A percentile compares a stretch with the other conserved stretches of the same genome.
Evolutionary conservation across 2,797 vertebrate species (phyloP).

Genomic region (Astyanax mexicanus): DNA sequence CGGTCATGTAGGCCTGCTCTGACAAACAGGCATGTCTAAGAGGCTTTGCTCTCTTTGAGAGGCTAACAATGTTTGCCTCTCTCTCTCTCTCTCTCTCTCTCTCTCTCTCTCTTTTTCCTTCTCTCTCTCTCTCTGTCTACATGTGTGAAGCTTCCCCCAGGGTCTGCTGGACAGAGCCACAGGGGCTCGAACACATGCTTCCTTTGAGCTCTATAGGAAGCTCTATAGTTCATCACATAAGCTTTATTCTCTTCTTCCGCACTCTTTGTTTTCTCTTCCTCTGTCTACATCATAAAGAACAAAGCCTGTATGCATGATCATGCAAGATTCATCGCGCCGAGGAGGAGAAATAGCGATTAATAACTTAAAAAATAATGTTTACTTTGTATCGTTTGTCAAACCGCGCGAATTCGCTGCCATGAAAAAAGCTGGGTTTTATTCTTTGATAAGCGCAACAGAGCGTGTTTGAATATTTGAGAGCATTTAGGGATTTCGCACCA

Average conservation of each 20-base stretch:
- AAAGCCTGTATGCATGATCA: not conserved
- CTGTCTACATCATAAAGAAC: not conserved
- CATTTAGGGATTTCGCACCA: not conserved
- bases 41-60: constrained; percentile 20
- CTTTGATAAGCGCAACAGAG: not conserved
- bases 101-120: not conserved
- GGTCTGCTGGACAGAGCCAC: constrained; percentile 4
- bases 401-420: not conserved
- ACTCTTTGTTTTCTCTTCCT: not conserved
- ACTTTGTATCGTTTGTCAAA: not conserved
- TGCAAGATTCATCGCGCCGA: not conserved
- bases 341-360: not conserved
- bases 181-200: not conserved
- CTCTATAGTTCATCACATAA: not conserved
- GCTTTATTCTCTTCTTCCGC: not conserved
- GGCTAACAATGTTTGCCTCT: constrained; percentile 1
- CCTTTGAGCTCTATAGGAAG: not conserved
- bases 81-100: not conserved
- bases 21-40: constrained; percentile 33
- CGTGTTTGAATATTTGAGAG: not conserved
- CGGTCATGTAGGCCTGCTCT: constrained; percentile 13
- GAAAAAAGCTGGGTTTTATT: not conserved
- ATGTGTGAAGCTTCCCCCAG: not conserved
- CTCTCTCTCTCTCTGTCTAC: not conserved
- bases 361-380: constrained; percentile 14